Conservation (phyloP, 2,113 vertebrate genomes). For the Cyanocitta stelleri region DNA sequence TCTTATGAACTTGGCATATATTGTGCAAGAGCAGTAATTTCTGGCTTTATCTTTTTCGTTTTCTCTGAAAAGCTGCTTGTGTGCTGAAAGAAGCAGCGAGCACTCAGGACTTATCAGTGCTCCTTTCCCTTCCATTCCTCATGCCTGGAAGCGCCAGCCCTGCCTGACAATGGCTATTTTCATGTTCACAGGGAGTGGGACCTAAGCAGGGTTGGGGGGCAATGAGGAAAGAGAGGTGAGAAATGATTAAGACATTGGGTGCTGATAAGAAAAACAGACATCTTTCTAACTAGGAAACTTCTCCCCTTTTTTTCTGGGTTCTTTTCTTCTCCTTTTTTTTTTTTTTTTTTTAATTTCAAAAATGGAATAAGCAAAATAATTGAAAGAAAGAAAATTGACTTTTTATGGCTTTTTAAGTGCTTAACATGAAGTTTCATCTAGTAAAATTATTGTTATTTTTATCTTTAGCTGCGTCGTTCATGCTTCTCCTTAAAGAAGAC, state of each 20-base stretch:
- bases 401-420: conserved; percentile 68
- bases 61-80: conserved; percentile 35
- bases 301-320: background rate
- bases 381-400: conserved; percentile 61
- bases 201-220: background rate
- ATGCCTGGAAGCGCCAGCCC: background rate
- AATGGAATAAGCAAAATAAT: conserved; percentile 62
- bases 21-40: conserved; percentile 44
- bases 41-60: conserved; percentile 22
- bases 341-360: background rate
- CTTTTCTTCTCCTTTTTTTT: rapidly evolving
- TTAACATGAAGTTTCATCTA: conserved; percentile 66
- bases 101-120: background rate
- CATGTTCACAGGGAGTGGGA: background rate
- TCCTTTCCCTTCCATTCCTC: background rate
- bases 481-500: conserved; percentile 50
- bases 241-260: background rate
- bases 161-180: background rate
- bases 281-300: background rate
- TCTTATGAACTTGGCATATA: conserved; percentile 49
- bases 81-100: background rate
- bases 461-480: conserved; percentile 46
- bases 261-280: background rate
- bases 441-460: conserved; percentile 67
- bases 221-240: background rate